Conservation (phyloP, 2,113 vertebrate genomes). For the Phalacrocorax brasilianus region DNA sequence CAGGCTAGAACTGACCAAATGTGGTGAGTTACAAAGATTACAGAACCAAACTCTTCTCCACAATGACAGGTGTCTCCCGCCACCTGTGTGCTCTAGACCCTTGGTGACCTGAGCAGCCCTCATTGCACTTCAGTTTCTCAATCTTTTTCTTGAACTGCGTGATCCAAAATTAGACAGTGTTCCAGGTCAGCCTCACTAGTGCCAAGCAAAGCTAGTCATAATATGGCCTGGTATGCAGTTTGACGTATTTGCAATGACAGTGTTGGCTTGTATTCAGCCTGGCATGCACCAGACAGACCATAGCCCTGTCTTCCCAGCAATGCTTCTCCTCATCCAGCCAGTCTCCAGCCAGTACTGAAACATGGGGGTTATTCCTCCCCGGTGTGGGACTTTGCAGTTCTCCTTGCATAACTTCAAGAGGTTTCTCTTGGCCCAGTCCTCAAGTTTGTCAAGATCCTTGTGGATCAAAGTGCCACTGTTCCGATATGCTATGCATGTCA, state of each 20-base stretch:
- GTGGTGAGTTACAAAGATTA: too few species aligned
- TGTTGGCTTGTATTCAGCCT: neutral
- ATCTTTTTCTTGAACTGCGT: neutral
- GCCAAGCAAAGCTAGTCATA: neutral
- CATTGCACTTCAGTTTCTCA: neutral
- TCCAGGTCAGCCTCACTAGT: neutral
- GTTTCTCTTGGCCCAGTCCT: neutral
- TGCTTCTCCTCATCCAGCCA: neutral
- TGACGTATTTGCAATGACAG: neutral
- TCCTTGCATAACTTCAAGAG: neutral
- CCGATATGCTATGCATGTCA: neutral
- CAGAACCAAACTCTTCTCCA: too few species aligned
- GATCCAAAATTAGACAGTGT: neutral
- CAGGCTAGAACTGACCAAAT: too few species aligned
- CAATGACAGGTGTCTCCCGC: too few species aligned
- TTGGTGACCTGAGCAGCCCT: neutral
- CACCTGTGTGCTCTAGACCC: neutral
- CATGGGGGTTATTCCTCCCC: neutral
- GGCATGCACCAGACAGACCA: neutral
- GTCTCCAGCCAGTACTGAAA: neutral
- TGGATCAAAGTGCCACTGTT: neutral
- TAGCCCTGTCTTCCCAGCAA: neutral
- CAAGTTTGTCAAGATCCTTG: neutral
- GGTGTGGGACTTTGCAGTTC: neutral
- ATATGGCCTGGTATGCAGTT: neutral